Base-by-base conservation (phyloP, 2,888 invertebrate genomes). In the Laothoe populi region DNA sequence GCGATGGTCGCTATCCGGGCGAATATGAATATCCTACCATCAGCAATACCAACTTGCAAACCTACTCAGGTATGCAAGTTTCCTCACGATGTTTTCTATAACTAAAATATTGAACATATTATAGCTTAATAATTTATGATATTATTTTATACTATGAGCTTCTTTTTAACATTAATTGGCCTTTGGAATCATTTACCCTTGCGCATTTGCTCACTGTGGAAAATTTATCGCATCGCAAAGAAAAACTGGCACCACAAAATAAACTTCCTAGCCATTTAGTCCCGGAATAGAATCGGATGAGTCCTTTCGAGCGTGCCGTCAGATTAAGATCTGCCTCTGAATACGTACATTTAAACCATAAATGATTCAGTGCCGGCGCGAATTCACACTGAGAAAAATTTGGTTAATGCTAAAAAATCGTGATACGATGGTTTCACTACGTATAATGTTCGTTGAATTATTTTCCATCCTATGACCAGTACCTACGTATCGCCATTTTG, bases 241-340 rank as follows among this genome's bases (percentile, higher is more conserved):
- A 53, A 53, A 53, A 53, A 31, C 31, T 53, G 31, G 66, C 62
- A 75, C 87, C 86, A 81, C 87, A 84, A 83, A 88, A 83, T 88
- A 86, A 90, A 86, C 82, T n/a, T n/a, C 80, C 76, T 78, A 53
- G 79, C 84, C 86, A 82, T 84, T 88, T 88, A 85, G 82, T 81
- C 82, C 77, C 75, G 78, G 79, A 87, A 86, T 85, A 83, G 84
- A 84, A 84, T 86, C 83, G 79, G 82, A 84, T 81, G 85, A 84
- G 79, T 73, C 78, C 86, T 81, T 83, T 83, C 84, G 83, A 82
- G 83, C 83, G 84, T 79, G 78, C 79, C 72, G 69, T 66, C 74
- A 80, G 90, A 90, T 90, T 86, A 86, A 77, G 82, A 89, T 88
- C 90, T 81, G 76, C 31, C 53, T 31, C 78, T 81, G 81, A 83